Base-by-base conservation (phyloP, 1,140 invertebrate species). In the Spodoptera litura region DNA sequence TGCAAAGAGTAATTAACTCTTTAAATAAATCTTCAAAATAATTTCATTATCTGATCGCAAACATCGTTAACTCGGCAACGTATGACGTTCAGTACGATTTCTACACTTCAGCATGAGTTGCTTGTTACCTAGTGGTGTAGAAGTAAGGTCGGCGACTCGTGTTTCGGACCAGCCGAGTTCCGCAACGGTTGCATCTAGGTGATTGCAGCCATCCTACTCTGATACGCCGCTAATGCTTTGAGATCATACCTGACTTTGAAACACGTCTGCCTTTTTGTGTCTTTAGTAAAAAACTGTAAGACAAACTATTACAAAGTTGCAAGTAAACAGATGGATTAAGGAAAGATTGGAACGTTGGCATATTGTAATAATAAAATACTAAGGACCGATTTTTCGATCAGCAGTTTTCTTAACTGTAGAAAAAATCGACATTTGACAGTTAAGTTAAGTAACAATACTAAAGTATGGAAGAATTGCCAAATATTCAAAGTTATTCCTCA, bases 81-180 rank as follows among this genome's bases (percentile, higher is more conserved):
- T 75, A 75, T 13, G 4, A 12, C n/a, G 11, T 10, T 35, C 59
- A 20, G n/a, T 12, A 20, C 13, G 13, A 2, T 5, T 20, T 4
- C 2, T n/a, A 9, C 13, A 6, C n/a, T 49, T 13, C 15, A 8
- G 5, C 31, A 2, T 10, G 11, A 0, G 5, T 6, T 27, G n/a
- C 10, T 20, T 64, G 6, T 20, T 31, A 25, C 64, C 20, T 20
- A 10, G 71, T 12, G 31, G 31, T 20, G 59, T 51, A 79, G 70
- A 59, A 70, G 79, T 80, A 70, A 80, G 79, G 79, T 80, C 79
- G 79, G 66, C 74, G 79, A 80, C 79, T 76, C 73, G 56, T 56
- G 64, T 76, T 80, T 80, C 73, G 79, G 56, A 38, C 31, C 55
- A 59, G 3, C 70, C 49, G 38, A 76, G 73, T 76, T 80, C 66